Conservation (phyloP, 2,113 vertebrate genomes). For the Scytalopus superciliaris region DNA sequence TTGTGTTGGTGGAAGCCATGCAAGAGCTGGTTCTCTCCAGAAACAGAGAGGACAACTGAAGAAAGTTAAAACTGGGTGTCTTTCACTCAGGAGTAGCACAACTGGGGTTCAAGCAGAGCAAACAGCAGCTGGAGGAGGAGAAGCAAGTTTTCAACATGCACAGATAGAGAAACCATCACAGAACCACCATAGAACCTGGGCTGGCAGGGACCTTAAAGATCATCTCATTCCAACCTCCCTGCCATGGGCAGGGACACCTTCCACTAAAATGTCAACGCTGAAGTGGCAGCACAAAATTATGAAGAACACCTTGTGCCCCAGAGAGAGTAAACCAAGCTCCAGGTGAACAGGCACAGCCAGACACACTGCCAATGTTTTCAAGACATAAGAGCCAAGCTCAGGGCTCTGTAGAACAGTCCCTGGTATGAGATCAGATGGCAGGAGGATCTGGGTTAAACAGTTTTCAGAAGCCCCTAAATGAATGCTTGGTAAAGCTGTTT, state of each 20-base stretch:
- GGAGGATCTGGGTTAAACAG: background rate
- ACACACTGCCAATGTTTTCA: background rate
- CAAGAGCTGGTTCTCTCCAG: background rate
- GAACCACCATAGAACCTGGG: background rate
- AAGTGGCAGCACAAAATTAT: background rate
- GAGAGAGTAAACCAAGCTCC: background rate
- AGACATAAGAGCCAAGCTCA: background rate
- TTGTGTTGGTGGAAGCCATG: background rate
- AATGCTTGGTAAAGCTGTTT: background rate
- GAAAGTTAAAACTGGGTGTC: background rate
- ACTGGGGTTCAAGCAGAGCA: background rate
- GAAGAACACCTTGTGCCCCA: background rate
- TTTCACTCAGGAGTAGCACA: background rate
- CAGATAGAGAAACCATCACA: background rate
- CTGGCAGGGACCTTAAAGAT: background rate
- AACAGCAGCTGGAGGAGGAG: background rate
- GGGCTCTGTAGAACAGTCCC: background rate
- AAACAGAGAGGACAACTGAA: background rate
- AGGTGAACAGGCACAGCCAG: background rate
- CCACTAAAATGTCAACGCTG: background rate
- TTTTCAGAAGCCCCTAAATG: background rate
- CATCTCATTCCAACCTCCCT: rapidly evolving
- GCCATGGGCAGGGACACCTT: background rate
- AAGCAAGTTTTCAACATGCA: background rate
- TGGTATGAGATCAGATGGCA: background rate